phyloP scores from a whole-genome alignment of 2,888 invertebrate genomes.

The Lingula anatina region DNA sequence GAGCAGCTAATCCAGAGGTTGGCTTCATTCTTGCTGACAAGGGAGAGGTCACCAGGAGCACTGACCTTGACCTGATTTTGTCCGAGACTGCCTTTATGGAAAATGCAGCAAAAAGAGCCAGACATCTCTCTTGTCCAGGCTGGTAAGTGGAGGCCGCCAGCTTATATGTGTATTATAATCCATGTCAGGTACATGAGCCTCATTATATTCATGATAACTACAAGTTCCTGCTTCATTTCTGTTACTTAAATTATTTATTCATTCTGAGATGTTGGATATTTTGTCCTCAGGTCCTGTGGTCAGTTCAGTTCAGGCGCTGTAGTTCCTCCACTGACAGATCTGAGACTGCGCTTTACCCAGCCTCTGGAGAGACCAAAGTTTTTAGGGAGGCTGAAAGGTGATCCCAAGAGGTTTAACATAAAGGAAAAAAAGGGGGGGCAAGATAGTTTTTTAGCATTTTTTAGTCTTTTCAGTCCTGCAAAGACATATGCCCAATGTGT shows the following conservation, averaged over 20 bases:
- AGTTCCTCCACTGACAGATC: conserved; percentile 20
- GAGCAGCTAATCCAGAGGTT: conserved; percentile 41
- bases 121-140: conserved; percentile 32
- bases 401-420: not conserved
- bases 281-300: conserved; percentile 1
- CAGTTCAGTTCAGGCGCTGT: conserved; percentile 2
- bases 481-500: too few species aligned
- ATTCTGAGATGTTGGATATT: not conserved
- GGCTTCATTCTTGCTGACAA: conserved; percentile 36
- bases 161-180: too few species aligned
- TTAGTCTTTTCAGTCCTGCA: conserved; percentile 22
- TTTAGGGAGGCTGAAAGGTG: conserved; percentile 22
- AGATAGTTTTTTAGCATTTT: not conserved
- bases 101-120: conserved; percentile 22
- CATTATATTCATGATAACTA: too few species aligned
- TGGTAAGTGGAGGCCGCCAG: too few species aligned
- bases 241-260: too few species aligned
- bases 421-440: not conserved
- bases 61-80: conserved; percentile 42
- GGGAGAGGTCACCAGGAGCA: conserved; percentile 35
- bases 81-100: conserved; percentile 34
- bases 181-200: too few species aligned
- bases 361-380: conserved; percentile 33
- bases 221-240: too few species aligned
- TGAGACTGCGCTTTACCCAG: conserved; percentile 28